These are phyloP conservation scores for Parascotia fuliginaria DNA, from an alignment of 2,888 invertebrate genomes.

Conservation along the genomic window DNA sequence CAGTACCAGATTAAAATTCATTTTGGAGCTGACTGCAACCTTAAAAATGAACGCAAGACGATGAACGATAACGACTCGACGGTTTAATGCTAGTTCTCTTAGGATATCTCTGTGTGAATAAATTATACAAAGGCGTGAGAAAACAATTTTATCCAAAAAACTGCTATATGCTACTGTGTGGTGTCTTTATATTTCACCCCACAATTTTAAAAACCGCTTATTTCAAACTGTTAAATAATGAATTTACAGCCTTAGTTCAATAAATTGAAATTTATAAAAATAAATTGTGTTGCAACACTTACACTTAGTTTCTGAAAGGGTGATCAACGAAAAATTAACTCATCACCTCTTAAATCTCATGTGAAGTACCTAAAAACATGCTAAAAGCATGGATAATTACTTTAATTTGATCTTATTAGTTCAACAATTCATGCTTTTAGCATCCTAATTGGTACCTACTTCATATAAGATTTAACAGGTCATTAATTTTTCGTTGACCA, in stretches of 20 bases:
- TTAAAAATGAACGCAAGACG: constrained; percentile 63
- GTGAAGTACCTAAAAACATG: too few species aligned
- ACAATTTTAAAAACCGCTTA: constrained; percentile 48
- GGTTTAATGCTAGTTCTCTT: constrained; percentile 59
- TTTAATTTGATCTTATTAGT: too few species aligned
- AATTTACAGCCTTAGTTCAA: constrained; percentile 29
- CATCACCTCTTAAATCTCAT: too few species aligned
- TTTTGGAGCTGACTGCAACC: constrained; percentile 53
- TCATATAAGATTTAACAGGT: too few species aligned
- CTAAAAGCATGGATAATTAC: too few species aligned
- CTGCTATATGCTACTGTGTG: constrained; percentile 55
- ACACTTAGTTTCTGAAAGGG: too few species aligned
- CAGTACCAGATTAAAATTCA: constrained; percentile 64
- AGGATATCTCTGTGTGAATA: constrained; percentile 53
- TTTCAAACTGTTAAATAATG: constrained; percentile 28
- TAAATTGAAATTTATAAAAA: too few species aligned
- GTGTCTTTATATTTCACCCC: constrained; percentile 49
- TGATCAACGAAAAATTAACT: too few species aligned
- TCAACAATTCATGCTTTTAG: too few species aligned
- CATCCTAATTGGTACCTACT: too few species aligned
- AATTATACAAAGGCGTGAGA: constrained; percentile 59
- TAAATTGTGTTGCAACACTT: too few species aligned
- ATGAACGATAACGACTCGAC: constrained; percentile 55
- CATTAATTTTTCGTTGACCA: too few species aligned
- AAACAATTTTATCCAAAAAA: constrained; percentile 50